Evolutionary conservation across 2,113 vertebrate species (phyloP).

Genomic region (Cephalopterus ornatus): DNA sequence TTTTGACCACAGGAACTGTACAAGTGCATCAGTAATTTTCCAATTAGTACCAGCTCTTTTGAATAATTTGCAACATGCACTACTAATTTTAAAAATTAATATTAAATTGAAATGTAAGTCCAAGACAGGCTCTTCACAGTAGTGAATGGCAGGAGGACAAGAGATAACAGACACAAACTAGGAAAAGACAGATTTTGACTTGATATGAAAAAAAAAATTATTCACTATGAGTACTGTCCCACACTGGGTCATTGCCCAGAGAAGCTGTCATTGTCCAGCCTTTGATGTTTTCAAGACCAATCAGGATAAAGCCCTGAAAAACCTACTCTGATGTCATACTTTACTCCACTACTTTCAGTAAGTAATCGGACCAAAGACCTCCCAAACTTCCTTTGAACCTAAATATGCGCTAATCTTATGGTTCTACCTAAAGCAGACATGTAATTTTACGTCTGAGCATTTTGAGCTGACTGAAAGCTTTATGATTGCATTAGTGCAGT

Average conservation of each 20-base stretch:
- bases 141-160: background rate
- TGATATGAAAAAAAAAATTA: background rate
- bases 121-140: background rate
- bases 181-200: background rate
- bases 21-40: background rate
- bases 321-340: background rate
- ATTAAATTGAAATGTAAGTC: background rate
- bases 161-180: background rate
- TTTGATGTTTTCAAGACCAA: background rate
- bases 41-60: background rate
- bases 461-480: background rate
- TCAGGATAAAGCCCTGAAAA: background rate
- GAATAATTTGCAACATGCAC: background rate
- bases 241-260: background rate
- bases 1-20: background rate
- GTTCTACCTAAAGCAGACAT: background rate
- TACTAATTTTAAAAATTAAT: background rate
- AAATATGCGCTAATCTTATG: background rate
- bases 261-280: background rate
- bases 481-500: background rate
- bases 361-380: background rate
- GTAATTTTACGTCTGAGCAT: background rate
- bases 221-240: background rate
- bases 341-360: background rate
- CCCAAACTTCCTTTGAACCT: background rate